Conservation (phyloP, 2,797 vertebrate genomes). For the Rhabdomys pumilio region DNA sequence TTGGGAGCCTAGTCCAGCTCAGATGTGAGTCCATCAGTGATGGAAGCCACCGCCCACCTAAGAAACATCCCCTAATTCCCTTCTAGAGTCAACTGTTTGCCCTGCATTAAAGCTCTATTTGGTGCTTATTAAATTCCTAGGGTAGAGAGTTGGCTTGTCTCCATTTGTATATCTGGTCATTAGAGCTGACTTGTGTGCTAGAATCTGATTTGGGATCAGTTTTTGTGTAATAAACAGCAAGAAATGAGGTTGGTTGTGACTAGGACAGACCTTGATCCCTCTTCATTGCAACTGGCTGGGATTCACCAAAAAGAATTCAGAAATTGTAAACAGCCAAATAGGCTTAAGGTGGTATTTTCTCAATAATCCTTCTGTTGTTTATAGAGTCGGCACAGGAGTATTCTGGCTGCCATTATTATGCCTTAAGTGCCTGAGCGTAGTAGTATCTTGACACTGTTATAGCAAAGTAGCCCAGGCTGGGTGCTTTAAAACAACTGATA, state of each 20-base stretch:
- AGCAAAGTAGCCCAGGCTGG: background rate
- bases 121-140: background rate
- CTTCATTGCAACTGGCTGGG: background rate
- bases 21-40: background rate
- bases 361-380: background rate
- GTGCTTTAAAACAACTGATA: background rate
- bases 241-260: background rate
- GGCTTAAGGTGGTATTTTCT: background rate
- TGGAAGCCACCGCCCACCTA: background rate
- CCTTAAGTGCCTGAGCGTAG: background rate
- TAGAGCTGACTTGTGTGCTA: background rate
- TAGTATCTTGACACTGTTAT: background rate
- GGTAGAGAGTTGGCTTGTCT: background rate
- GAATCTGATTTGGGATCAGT: background rate
- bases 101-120: background rate
- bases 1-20: background rate
- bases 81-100: background rate
- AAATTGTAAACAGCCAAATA: background rate
- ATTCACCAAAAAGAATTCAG: background rate
- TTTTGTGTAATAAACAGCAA: background rate
- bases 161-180: background rate
- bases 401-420: background rate
- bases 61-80: background rate
- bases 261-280: background rate
- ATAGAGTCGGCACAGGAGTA: background rate